phyloP scores from a whole-genome alignment of 2,797 vertebrate genomes.

The Lepus townsendii region DNA sequence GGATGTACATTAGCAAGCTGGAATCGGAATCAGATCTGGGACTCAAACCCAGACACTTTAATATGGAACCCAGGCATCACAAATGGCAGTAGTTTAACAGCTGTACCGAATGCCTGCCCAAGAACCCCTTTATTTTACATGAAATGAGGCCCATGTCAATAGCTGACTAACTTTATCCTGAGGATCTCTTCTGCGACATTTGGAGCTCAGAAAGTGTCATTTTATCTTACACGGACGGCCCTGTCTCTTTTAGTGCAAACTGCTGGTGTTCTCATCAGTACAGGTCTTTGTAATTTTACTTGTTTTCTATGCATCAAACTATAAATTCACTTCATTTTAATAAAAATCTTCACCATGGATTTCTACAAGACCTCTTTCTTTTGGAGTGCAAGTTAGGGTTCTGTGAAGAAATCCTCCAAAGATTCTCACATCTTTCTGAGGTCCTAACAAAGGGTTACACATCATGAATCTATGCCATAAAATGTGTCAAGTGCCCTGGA shows the following conservation, averaged over 20 bases:
- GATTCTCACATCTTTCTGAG: not conserved
- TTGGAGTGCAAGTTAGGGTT: not conserved
- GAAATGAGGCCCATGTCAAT: not conserved
- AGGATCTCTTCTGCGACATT: not conserved
- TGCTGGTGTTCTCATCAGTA: not conserved
- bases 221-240: not conserved
- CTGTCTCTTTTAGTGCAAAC: not conserved
- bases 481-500: not conserved
- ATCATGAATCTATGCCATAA: not conserved
- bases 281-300: constrained; percentile 3
- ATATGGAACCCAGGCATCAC: too few species aligned
- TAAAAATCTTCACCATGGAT: not conserved
- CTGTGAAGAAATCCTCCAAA: not conserved
- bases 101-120: too few species aligned
- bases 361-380: not conserved
- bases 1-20: too few species aligned
- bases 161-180: not conserved
- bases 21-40: too few species aligned
- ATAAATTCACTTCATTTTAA: constrained; percentile 18
- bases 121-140: not conserved
- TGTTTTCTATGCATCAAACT: constrained; percentile 9
- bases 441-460: not conserved
- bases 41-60: too few species aligned
- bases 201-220: not conserved
- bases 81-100: too few species aligned